Percentiles rank a stretch among this genome's conserved stretches.
These are phyloP conservation scores for Sebastes nivosus DNA, from an alignment of 2,797 vertebrate species.

Conservation along the genomic window DNA sequence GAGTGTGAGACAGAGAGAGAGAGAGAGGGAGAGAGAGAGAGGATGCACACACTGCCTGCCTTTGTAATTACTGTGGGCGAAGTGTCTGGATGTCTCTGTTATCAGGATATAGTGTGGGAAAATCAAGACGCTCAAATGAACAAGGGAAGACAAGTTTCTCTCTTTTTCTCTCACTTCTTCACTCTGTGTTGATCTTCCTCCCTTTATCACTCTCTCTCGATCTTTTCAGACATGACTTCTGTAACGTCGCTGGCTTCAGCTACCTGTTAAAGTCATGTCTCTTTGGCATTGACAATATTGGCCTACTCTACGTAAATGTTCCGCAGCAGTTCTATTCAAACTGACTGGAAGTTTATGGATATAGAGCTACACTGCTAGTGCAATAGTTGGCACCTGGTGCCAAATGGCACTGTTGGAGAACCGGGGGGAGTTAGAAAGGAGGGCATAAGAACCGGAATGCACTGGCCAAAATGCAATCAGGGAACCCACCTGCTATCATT, in stretches of 20 bases:
- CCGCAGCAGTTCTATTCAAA: neutral
- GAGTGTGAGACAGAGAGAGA: neutral
- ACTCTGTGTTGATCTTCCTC: neutral
- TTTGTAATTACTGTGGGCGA: constrained; percentile 58
- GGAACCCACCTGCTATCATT: no score
- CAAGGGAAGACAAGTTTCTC: neutral
- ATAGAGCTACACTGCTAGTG: neutral
- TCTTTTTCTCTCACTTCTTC: neutral
- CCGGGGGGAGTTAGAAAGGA: neutral
- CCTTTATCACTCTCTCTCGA: neutral
- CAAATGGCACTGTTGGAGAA: neutral
- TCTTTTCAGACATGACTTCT: neutral
- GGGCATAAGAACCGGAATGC: no score
- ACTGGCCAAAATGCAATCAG: no score
- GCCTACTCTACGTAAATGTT: neutral
- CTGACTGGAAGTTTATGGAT: neutral
- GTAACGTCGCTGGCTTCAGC: neutral
- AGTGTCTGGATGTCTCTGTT: constrained; percentile 57
- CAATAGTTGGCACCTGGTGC: neutral
- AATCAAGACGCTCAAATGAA: constrained; percentile 4
- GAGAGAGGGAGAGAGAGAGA: constrained; percentile 6
- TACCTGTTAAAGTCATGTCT: neutral
- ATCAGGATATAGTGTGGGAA: constrained; percentile 53
- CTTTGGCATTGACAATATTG: neutral
- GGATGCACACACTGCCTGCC: constrained; percentile 65